phyloP scores from a whole-genome alignment of 2,888 invertebrate genomes.

The Melipona bicolor region DNA sequence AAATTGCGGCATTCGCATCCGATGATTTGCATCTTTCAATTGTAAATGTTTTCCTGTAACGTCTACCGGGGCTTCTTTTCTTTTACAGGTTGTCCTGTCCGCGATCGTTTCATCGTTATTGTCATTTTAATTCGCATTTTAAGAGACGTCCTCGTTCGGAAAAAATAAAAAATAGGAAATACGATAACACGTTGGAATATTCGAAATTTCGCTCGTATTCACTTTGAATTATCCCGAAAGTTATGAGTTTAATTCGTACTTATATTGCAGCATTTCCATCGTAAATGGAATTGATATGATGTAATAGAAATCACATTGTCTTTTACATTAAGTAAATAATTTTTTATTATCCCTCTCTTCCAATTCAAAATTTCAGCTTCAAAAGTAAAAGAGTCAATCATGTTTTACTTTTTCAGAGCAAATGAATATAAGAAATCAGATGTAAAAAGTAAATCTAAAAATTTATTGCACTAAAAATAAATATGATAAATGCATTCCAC shows the following conservation, averaged over 20 bases:
- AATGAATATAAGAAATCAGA: neutral
- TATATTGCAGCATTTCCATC: neutral
- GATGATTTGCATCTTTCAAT: slow-evolving; percentile 5
- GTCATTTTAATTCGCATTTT: neutral
- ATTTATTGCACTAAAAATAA: neutral
- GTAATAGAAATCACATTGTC: neutral
- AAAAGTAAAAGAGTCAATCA: neutral
- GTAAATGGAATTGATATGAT: neutral
- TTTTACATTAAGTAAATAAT: too few relatives aligned
- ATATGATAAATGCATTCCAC: neutral
- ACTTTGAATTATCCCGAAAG: neutral
- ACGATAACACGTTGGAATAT: neutral
- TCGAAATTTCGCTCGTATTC: neutral
- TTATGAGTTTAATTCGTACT: neutral
- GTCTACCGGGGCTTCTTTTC: slow-evolving; percentile 4
- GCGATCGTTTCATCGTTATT: slow-evolving; percentile 17
- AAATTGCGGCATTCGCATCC: neutral
- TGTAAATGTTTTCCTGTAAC: slow-evolving; percentile 2
- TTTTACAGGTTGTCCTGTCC: neutral
- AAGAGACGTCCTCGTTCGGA: neutral
- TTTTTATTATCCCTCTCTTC: neutral
- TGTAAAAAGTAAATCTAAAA: neutral
- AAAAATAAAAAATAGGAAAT: neutral
- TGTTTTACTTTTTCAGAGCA: too few relatives aligned
- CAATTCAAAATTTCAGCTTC: neutral